Conservation (phyloP, 2,113 vertebrate genomes). For the Uria lomvia region DNA sequence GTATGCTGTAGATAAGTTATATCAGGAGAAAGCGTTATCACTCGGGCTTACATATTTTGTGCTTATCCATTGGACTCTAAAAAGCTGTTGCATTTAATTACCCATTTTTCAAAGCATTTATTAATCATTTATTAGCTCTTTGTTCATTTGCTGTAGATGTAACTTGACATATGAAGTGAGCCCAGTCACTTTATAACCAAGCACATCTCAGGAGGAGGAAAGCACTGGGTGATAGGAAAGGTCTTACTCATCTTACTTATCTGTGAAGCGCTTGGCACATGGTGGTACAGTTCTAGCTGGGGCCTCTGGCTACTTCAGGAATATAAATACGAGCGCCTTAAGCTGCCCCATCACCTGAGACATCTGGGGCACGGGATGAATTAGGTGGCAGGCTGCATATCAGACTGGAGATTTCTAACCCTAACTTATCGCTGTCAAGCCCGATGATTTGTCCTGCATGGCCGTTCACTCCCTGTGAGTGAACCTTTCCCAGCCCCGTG, state of each 20-base stretch:
- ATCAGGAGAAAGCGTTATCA: background rate
- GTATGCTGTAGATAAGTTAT: constrained; percentile 24
- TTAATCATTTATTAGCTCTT: constrained; percentile 38
- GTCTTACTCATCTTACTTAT: background rate
- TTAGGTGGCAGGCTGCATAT: background rate
- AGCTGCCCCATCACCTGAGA: background rate
- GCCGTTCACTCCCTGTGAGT: fast-evolving
- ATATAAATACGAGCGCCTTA: background rate
- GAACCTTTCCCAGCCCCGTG: background rate
- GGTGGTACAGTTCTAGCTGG: background rate
- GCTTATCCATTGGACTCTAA: background rate
- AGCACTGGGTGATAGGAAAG: background rate
- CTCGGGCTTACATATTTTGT: constrained; percentile 36
- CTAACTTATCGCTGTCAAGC: background rate
- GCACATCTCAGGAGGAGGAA: background rate
- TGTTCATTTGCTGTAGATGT: background rate
- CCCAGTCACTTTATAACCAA: background rate
- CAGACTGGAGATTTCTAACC: background rate
- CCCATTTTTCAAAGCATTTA: constrained; percentile 34
- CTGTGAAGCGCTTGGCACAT: background rate
- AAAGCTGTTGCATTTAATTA: constrained; percentile 44
- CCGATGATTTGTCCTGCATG: background rate
- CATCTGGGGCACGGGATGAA: background rate
- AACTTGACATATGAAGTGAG: background rate
- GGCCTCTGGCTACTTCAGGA: background rate